A percentile compares a stretch with the other conserved stretches of the same genome.
phyloP scores from a whole-genome alignment of 2,797 vertebrate genomes.

The Morelia viridis region DNA sequence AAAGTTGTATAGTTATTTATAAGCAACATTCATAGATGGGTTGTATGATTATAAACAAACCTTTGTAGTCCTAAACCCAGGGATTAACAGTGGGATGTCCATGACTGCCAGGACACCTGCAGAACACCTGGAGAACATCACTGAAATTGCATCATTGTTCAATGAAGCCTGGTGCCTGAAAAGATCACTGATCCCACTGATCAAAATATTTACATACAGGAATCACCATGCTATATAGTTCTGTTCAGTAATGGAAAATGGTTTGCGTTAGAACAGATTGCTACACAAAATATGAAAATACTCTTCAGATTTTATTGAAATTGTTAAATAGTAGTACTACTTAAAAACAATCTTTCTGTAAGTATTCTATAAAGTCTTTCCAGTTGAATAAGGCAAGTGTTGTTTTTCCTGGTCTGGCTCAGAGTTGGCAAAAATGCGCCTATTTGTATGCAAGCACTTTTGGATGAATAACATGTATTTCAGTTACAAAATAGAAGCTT shows the following conservation, averaged over 20 bases:
- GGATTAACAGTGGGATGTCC: no score
- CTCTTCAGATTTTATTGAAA: background rate
- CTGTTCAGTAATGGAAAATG: background rate
- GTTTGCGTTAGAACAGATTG: background rate
- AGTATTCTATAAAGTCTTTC: background rate
- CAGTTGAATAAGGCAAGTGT: background rate
- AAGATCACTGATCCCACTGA: no score
- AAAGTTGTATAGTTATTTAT: background rate
- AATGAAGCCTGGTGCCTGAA: no score
- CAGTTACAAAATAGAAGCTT: background rate
- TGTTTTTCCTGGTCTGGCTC: background rate
- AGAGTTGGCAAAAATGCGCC: no score
- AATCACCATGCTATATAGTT: background rate
- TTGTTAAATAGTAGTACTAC: no score
- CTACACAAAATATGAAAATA: background rate
- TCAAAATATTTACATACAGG: background rate
- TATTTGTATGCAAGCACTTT: background rate
- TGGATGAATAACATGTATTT: background rate
- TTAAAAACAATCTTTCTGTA: no score
- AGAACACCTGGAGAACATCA: no score
- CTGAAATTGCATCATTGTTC: no score
- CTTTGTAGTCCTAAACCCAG: background rate
- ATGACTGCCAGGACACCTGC: no score
- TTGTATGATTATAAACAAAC: background rate
- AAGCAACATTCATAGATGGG: background rate